A percentile compares a stretch with the other conserved stretches of the same genome.
phyloP scores from a whole-genome alignment of 2,797 vertebrate species.

The Mus minutoides region DNA sequence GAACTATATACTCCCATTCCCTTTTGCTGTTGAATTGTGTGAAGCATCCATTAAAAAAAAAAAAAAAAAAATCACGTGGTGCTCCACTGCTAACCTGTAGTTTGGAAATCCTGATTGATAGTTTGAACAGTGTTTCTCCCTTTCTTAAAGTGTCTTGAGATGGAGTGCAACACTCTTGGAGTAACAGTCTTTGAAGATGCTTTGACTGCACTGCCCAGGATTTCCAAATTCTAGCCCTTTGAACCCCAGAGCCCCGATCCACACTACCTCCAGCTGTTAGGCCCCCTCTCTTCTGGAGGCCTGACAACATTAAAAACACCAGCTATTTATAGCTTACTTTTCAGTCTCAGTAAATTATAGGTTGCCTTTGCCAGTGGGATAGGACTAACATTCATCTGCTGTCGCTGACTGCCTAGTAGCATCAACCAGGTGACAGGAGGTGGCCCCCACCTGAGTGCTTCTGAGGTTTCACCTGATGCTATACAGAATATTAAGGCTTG shows the following conservation, averaged over 20 bases:
- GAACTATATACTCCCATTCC: neutral
- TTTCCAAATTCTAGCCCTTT: slow-evolving; percentile 69
- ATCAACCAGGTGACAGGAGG: slow-evolving; percentile 59
- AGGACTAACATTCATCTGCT: slow-evolving; percentile 45
- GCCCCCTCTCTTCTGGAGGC: slow-evolving; percentile 72
- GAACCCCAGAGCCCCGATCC: slow-evolving; percentile 38
- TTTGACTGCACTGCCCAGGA: slow-evolving; percentile 50
- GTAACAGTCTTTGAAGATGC: slow-evolving; percentile 68
- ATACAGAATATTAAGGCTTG: neutral
- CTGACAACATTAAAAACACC: slow-evolving; percentile 70
- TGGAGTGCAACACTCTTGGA: neutral
- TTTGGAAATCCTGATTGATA: slow-evolving; percentile 31
- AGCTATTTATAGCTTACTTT: slow-evolving; percentile 79
- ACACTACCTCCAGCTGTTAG: slow-evolving; percentile 61
- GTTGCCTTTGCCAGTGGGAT: slow-evolving; percentile 62
- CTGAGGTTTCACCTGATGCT: neutral
- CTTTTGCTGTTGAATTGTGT: neutral
- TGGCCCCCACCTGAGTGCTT: slow-evolving; percentile 45
- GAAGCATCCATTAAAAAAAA: neutral
- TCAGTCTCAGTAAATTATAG: slow-evolving; percentile 77
- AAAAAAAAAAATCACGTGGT: neutral
- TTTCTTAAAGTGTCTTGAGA: slow-evolving; percentile 42
- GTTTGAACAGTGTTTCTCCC: slow-evolving; percentile 37
- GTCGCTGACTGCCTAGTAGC: neutral
- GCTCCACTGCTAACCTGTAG: slow-evolving; percentile 32